These are phyloP conservation scores for Aramus guarauna DNA, from an alignment of 2,113 vertebrate genomes.

Conservation along the genomic window DNA sequence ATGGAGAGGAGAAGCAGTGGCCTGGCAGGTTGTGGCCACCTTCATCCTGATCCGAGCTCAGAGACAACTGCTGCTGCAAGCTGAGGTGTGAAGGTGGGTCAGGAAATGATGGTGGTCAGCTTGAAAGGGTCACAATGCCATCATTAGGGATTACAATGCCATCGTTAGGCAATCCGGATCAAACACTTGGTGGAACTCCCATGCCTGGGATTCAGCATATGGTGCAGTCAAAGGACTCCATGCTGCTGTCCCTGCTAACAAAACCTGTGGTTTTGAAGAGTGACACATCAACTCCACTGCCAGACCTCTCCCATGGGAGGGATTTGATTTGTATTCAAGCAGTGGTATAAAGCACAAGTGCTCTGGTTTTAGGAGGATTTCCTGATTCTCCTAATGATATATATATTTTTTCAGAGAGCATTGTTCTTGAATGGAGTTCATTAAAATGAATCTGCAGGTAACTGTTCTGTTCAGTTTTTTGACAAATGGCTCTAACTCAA, in stretches of 20 bases:
- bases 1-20: background rate
- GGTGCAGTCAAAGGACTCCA: background rate
- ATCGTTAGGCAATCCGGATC: accelerated
- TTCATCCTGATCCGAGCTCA: background rate
- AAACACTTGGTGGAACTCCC: background rate
- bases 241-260: background rate
- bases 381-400: background rate
- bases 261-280: background rate
- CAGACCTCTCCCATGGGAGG: background rate
- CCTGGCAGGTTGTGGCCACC: background rate
- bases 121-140: background rate
- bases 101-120: background rate
- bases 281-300: background rate
- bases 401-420: background rate
- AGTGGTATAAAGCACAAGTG: background rate
- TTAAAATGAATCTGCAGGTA: constrained; percentile 22
- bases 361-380: background rate
- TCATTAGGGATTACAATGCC: accelerated
- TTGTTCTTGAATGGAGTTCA: background rate
- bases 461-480: background rate
- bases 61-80: background rate
- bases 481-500: constrained; percentile 1
- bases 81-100: background rate
- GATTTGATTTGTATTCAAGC: background rate
- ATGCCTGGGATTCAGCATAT: background rate